Evolutionary conservation across 2,797 vertebrate species (phyloP), one percentile per base, ranked within the genome.

Genomic region (Anguilla obscura): DNA sequence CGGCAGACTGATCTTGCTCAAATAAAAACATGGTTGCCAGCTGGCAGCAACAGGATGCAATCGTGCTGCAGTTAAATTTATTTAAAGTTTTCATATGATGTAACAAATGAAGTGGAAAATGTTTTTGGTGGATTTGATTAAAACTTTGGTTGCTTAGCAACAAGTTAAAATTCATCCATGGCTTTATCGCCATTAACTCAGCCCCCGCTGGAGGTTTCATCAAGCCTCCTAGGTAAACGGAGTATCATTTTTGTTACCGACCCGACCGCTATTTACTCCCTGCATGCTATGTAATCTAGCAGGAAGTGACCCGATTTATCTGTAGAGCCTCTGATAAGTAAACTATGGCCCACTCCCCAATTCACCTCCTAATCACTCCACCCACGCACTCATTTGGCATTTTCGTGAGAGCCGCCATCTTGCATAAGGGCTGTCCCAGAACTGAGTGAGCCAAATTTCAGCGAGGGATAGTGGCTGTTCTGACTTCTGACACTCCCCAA

Each of bases 131-230:
- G 24, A 69, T n/a, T 69, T 69, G 63, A 69, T 69, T n/a, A 69
- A 66, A 69, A 69, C 63, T 69, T 69, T 69, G 63, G 63, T 69
- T 69, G 63, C 63, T 69, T n/a, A 69, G 63, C 63, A 69, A 69
- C 63, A 69, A 24, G 63, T 27, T n/a, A 27, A 27, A 69, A 27
- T 27, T 69, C 63, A 27, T 27, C 63, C n/a, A 27, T 27, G 63
- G 63, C 63, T 27, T 69, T 66, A 18, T 9, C n/a, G n/a, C 6
- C 63, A 7, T 8, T 69, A 5, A n/a, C 63, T 27, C 6, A 27
- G 7, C n/a, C 0, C 24, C 63, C 18, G 0, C 5, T n/a, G 24
- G 24, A 69, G n/a, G 63, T 69, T 69, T 69, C 63, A 8, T n/a
- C 60, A 63, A 63, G 18, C 60, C 18, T 21, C 60, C 1, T 69